Percentiles rank a stretch among this genome's conserved stretches.
Conservation (phyloP, 2,888 invertebrate genomes). For the Apodemia zela region DNA sequence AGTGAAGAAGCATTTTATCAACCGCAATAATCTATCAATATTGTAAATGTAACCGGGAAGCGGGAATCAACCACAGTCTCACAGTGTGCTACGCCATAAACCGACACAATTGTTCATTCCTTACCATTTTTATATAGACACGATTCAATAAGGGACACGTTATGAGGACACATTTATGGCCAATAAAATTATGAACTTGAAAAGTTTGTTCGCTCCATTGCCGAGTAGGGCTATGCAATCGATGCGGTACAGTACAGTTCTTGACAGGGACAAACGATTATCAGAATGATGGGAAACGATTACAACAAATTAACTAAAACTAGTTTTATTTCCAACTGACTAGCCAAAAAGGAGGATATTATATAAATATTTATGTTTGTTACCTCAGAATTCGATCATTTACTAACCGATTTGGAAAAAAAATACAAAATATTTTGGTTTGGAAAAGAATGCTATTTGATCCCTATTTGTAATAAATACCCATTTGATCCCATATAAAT, state of each 20-base stretch:
- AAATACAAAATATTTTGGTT: no score
- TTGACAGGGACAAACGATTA: no score
- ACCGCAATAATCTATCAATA: slow-evolving; percentile 44
- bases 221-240: background rate
- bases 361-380: no score
- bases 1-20: slow-evolving; percentile 16
- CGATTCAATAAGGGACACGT: background rate
- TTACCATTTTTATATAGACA: slow-evolving; percentile 27
- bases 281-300: no score
- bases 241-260: background rate
- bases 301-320: no score
- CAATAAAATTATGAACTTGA: slow-evolving; percentile 1
- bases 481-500: no score
- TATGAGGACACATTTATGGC: background rate
- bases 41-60: slow-evolving; percentile 51
- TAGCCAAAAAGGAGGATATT: no score
- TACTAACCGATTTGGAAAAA: no score
- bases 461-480: no score
- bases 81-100: slow-evolving; percentile 51
- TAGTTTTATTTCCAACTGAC: no score
- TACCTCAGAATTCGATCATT: no score
- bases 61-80: slow-evolving; percentile 58
- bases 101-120: slow-evolving; percentile 43
- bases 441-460: no score
- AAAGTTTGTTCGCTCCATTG: background rate